Evolutionary conservation across 2,888 invertebrate genomes (phyloP).

Genomic region (Zonitis immaculata): DNA sequence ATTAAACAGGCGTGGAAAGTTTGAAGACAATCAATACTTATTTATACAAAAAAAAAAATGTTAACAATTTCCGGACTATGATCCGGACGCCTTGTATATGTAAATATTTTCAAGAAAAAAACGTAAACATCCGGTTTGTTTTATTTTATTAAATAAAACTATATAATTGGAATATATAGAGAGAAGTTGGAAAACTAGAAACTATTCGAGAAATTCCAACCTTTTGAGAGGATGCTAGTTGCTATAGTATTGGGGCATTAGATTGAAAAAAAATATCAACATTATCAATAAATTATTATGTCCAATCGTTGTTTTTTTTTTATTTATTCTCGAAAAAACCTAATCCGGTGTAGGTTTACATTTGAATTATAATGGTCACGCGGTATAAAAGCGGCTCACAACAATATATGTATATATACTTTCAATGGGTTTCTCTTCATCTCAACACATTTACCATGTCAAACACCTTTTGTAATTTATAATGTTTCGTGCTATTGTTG

Average conservation of each 20-base stretch:
- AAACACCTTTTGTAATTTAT: neutral
- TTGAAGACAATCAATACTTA: no score
- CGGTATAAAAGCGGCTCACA: neutral
- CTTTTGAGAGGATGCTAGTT: neutral
- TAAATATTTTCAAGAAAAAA: no score
- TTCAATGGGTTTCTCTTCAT: neutral
- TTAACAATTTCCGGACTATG: no score
- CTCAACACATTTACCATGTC: neutral
- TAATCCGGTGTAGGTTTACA: conserved; percentile 4
- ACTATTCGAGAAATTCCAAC: no score
- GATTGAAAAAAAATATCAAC: conserved; percentile 4
- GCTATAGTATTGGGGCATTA: neutral
- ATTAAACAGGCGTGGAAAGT: no score
- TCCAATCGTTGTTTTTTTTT: neutral
- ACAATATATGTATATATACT: no score
- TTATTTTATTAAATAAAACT: no score
- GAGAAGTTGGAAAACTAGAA: no score
- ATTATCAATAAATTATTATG: conserved; percentile 2
- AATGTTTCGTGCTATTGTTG: conserved; percentile 1
- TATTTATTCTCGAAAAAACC: conserved; percentile 1
- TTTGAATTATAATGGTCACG: conserved; percentile 4
- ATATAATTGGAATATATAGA: no score
- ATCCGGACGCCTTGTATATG: no score
- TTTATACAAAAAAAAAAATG: no score
- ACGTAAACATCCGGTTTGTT: no score